Base-by-base conservation (phyloP, 2,113 vertebrate genomes). In the Clarias gariepinus region DNA sequence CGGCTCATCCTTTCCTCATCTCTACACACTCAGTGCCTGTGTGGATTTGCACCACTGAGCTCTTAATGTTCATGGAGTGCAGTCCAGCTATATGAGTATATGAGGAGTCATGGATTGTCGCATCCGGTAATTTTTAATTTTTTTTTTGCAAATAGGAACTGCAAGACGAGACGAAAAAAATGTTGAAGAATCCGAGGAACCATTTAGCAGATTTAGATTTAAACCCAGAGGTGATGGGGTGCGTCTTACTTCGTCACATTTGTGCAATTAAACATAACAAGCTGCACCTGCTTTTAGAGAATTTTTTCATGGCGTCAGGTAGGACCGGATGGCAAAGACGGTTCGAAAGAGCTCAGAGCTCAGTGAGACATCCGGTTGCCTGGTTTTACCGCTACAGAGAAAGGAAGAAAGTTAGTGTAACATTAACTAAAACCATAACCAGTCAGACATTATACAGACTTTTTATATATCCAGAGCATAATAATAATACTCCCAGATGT, bases 261-360 rank as follows among this genome's bases (percentile, higher is more conserved):
- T n/a, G 23, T 71, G 53, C 33, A 64, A 86, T 82, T 82, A 74
- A 63, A 82, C 30, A 12, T 63, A 82, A 82, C 79, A 63, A 76
- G 68, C 33, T 53, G 68, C 57, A 82, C 79, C 79, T 82, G 79
- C 36, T 25, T 74, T 86, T 28, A 23, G 11, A 47, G 1, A 15
- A 13, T 41, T 61, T 64, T 55, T 30, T 23, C 69, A 69, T 4
- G 28, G 23, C 30, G 63, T 68, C 61, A 12, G 23, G 63, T 58
- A 66, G 41, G 61, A 52, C 41, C 25, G 6, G 23, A 66, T 19
- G 10, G 25, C 33, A 15, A 57, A 30, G 5, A 30, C 1, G 69
- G 9, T 30, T 13, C 7, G 23, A 41, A 28, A 66, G 55, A 21
- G 36, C 41, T 85, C 33, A 0, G 36, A 47, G 71, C 23, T 60